Evolutionary conservation across 2,113 vertebrate species (phyloP).

Genomic region (Rhizomys pruinosus): DNA sequence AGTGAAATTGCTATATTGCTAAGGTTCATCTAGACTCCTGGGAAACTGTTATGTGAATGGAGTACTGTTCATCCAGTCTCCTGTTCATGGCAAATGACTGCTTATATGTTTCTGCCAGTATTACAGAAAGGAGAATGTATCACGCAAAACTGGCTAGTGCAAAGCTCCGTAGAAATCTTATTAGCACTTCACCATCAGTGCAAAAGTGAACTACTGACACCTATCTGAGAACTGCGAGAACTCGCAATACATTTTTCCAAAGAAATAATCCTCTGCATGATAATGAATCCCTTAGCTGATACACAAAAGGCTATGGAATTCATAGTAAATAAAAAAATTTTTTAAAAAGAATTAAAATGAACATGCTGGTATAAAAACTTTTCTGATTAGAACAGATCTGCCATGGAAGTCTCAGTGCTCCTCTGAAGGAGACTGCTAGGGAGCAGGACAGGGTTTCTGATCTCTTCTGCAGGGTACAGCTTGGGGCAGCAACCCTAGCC

Average conservation of each 20-base stretch:
- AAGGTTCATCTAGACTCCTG: constrained; percentile 1
- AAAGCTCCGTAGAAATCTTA: neutral
- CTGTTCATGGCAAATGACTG: neutral
- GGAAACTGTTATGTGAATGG: neutral
- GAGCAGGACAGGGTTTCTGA: neutral
- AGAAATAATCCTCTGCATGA: neutral
- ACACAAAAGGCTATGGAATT: neutral
- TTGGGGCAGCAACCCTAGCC: neutral
- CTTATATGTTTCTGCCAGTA: neutral
- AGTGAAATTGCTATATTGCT: neutral
- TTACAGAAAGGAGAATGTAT: neutral
- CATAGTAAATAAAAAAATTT: neutral
- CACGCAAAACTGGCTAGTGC: neutral
- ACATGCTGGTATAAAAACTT: accelerated
- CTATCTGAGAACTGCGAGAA: constrained; percentile 8
- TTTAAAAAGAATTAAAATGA: neutral
- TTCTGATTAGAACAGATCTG: neutral
- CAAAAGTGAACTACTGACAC: constrained; percentile 1
- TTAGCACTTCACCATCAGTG: neutral
- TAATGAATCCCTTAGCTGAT: neutral
- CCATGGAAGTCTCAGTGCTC: neutral
- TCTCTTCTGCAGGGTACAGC: neutral
- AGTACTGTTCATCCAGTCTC: neutral
- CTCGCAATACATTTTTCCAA: neutral
- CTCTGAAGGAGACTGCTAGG: neutral